Conservation (phyloP, 2,797 vertebrate genomes). For the Hoplostethus mediterraneus region DNA sequence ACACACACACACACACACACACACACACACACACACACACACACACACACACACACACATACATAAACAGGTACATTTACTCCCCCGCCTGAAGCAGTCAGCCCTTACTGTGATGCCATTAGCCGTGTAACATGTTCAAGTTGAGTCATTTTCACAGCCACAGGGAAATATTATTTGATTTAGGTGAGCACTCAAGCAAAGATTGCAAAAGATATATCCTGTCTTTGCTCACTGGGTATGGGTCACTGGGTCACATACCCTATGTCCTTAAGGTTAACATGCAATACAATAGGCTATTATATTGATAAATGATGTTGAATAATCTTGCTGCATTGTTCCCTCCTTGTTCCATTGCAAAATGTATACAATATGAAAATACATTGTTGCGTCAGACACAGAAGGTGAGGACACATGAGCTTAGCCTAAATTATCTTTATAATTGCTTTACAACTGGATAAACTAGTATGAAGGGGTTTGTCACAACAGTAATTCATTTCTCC, state of each 20-base stretch:
- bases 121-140: slow-evolving; percentile 47
- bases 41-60: background rate
- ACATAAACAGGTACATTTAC: slow-evolving; percentile 35
- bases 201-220: slow-evolving; percentile 6
- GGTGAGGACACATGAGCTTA: background rate
- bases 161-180: slow-evolving; percentile 54
- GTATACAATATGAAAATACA: background rate
- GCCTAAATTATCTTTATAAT: no score
- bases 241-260: slow-evolving; percentile 47
- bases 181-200: slow-evolving; percentile 41
- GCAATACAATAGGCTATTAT: slow-evolving; percentile 22
- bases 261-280: slow-evolving; percentile 34
- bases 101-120: slow-evolving; percentile 57
- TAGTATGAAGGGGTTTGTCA: background rate
- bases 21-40: slow-evolving; percentile 10
- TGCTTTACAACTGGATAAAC: background rate
- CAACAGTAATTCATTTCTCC: background rate
- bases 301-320: slow-evolving; percentile 40
- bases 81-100: slow-evolving; percentile 28
- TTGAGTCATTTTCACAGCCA: slow-evolving; percentile 53
- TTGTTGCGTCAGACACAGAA: background rate
- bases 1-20: background rate
- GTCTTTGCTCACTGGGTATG: slow-evolving; percentile 38
- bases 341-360: slow-evolving; percentile 18
- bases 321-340: slow-evolving; percentile 1